Base-by-base conservation (phyloP, 2,113 vertebrate species). In the Ammodytes dubius region DNA sequence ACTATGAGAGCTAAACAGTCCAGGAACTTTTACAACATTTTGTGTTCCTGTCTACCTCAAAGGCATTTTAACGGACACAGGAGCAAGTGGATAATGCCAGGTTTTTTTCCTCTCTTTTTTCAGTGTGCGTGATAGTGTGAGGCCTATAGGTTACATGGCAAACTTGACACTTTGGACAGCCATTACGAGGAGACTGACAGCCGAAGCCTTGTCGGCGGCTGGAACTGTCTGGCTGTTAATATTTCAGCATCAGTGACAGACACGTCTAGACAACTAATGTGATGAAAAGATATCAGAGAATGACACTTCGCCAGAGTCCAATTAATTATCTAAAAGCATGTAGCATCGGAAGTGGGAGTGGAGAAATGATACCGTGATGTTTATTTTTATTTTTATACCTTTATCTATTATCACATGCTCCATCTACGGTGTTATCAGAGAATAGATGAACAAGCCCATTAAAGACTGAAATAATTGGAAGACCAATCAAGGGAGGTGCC, bases 91-190 rank as follows among this genome's bases (percentile, higher is more conserved):
- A 77, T 58, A n/a, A 75, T 50, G 46, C 47, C 46, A 46, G n/a
- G 2, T 40, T 50, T 57, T 67, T 56, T 37, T 35, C 15, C 39
- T 37, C 54, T 82, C 71, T 71, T 70, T 57, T 80, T 73, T 85
- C 84, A 79, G 82, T n/a, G 6, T 39, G 14, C 8, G n/a, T 39
- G 60, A 56, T 53, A 12, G 72, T 0, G 67, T 61, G 47, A 54
- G n/a, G 73, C 74, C 70, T 15, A 27, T 27, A 56, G 52, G 64
- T 68, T 17, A 54, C 64, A 67, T 14, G 1, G 43, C 37, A 37
- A 70, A 87, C 86, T 63, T 17, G 86, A 79, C 85, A 86, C 79
- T 81, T 84, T 74, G 68, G 85, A 83, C 72, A 71, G 85, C 83
- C 70, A 83, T 90, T 89, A 84, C 65, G 42, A 70, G 66, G 27